A percentile compares a stretch with the other conserved stretches of the same genome.
phyloP scores from a whole-genome alignment of 2,113 vertebrate genomes.

The Chrysochloris asiatica region DNA sequence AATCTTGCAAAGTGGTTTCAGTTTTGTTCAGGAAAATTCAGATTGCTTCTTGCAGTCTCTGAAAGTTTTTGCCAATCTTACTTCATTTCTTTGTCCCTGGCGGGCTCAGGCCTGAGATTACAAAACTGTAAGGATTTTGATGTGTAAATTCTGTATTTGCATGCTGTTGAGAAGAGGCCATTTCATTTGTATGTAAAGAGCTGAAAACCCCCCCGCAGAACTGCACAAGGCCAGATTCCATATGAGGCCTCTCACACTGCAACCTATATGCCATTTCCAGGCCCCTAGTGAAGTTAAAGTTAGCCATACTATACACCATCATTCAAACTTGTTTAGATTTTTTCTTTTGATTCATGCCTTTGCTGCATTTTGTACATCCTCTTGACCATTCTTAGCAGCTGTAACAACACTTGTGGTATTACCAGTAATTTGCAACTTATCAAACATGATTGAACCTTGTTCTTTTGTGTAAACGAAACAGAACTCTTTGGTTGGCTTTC shows the following conservation, averaged over 20 bases:
- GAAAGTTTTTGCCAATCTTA: background rate
- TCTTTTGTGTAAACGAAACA: slow-evolving; percentile 92
- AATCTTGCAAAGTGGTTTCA: background rate
- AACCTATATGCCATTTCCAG: slow-evolving; percentile 78
- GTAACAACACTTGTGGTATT: slow-evolving; percentile 92
- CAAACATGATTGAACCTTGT: slow-evolving; percentile 93
- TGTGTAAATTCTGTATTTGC: slow-evolving; percentile 51
- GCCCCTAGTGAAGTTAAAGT: slow-evolving; percentile 81
- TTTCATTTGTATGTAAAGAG: slow-evolving; percentile 21
- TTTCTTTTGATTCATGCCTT: slow-evolving; percentile 90
- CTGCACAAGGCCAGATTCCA: slow-evolving; percentile 47
- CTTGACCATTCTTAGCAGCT: slow-evolving; percentile 89
- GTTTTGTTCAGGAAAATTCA: slow-evolving; percentile 35
- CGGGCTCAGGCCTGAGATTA: slow-evolving; percentile 27
- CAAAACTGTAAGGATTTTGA: slow-evolving; percentile 39
- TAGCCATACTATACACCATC: slow-evolving; percentile 87
- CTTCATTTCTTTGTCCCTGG: slow-evolving; percentile 7
- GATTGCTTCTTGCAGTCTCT: slow-evolving; percentile 1
- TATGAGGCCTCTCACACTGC: slow-evolving; percentile 78
- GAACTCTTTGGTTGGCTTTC: slow-evolving; percentile 89
- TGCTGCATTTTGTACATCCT: slow-evolving; percentile 89
- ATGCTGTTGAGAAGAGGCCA: background rate
- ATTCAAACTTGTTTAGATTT: slow-evolving; percentile 89
- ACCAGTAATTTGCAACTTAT: slow-evolving; percentile 93
- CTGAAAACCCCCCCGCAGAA: slow-evolving; percentile 48